Conservation (phyloP, 2,888 invertebrate genomes). For the Thereva nobilitata region DNA sequence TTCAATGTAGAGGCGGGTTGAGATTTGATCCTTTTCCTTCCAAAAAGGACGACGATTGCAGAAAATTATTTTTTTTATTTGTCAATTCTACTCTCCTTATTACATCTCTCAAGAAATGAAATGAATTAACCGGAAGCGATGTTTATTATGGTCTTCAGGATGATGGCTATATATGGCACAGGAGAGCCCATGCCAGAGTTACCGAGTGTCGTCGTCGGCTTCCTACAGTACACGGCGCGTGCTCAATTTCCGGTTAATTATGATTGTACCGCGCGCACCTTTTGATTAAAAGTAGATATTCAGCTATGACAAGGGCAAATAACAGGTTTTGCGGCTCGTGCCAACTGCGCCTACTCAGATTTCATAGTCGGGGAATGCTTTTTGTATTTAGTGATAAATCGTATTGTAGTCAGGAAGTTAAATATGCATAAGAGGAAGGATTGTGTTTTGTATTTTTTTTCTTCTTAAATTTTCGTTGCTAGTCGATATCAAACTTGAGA, state of each 20-base stretch:
- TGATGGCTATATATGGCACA: too few species aligned
- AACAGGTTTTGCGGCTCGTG: conserved; percentile 19
- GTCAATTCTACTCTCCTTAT: too few species aligned
- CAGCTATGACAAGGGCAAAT: conserved; percentile 3
- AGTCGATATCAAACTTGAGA: too few species aligned
- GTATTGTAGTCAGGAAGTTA: not conserved
- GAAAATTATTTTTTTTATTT: too few species aligned
- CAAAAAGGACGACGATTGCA: not conserved
- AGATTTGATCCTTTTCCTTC: conserved; percentile 30
- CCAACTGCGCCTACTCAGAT: conserved; percentile 12
- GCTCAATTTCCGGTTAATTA: conserved; percentile 59
- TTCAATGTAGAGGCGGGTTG: conserved; percentile 22
- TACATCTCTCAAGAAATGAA: not conserved
- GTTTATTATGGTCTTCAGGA: not conserved
- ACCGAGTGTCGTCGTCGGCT: not conserved
- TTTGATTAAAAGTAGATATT: conserved; percentile 1
- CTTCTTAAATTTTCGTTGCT: too few species aligned
- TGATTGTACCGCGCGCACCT: conserved; percentile 44
- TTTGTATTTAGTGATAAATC: not conserved
- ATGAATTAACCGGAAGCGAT: conserved; percentile 29
- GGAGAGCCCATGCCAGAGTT: not conserved
- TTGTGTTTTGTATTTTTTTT: too few species aligned
- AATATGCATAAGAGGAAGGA: not conserved
- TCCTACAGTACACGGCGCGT: conserved; percentile 51
- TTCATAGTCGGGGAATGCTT: not conserved